A percentile compares a stretch with the other conserved stretches of the same genome.
phyloP scores from a whole-genome alignment of 2,888 invertebrate genomes.

The Plagiodera versicolora region DNA sequence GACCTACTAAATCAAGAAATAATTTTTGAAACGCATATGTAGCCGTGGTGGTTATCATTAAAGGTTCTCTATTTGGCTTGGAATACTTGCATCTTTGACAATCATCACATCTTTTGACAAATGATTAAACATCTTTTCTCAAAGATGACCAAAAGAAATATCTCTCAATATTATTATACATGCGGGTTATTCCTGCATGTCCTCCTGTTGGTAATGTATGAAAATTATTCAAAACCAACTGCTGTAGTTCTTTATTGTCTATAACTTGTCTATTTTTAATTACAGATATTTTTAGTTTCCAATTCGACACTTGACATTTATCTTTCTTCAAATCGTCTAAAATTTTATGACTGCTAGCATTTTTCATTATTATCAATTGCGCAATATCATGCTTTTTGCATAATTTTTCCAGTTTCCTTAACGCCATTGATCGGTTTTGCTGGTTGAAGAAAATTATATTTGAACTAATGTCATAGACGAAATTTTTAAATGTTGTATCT shows the following conservation, averaged over 20 bases:
- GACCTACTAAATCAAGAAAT: not conserved
- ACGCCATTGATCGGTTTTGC: not conserved
- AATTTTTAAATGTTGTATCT: not conserved
- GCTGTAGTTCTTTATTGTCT: no score
- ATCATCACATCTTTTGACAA: not conserved
- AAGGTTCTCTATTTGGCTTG: no score
- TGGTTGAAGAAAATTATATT: not conserved
- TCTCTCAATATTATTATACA: slow-evolving; percentile 7
- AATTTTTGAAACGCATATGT: not conserved
- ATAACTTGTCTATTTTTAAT: not conserved
- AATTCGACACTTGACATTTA: not conserved
- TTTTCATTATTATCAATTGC: not conserved
- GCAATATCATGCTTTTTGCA: not conserved
- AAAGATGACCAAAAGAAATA: slow-evolving; percentile 6
- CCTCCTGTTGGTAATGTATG: slow-evolving; percentile 4
- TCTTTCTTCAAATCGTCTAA: not conserved
- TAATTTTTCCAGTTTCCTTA: not conserved
- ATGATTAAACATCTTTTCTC: not conserved
- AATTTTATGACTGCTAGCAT: not conserved
- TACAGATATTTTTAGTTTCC: not conserved
- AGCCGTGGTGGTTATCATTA: not conserved
- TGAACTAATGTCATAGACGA: not conserved
- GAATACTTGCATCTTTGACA: no score
- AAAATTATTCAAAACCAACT: slow-evolving; percentile 1
- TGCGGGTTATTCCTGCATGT: slow-evolving; percentile 12